Conservation (phyloP, 2,888 invertebrate species). For the Plemyria rubiginata region DNA sequence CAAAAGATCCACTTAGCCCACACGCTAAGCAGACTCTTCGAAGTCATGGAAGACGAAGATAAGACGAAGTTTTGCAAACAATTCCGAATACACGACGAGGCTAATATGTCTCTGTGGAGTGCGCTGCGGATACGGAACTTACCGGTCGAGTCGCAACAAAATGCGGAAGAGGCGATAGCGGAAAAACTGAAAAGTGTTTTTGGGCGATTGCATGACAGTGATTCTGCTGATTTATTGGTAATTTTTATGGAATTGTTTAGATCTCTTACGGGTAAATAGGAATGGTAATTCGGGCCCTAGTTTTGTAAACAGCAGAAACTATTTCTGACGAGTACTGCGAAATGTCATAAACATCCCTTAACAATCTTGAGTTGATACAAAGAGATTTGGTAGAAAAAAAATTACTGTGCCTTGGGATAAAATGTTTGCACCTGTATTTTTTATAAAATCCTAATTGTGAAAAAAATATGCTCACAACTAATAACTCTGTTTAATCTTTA, state of each 20-base stretch:
- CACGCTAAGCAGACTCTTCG: constrained; percentile 58
- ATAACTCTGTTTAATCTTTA: too few species aligned
- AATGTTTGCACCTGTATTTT: too few species aligned
- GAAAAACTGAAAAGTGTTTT: constrained; percentile 47
- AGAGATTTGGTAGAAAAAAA: too few species aligned
- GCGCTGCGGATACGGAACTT: constrained; percentile 57
- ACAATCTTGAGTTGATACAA: too few species aligned
- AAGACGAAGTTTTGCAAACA: constrained; percentile 56
- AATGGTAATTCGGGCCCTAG: too few species aligned
- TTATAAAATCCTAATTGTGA: too few species aligned
- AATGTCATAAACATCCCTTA: too few species aligned
- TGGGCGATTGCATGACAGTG: constrained; percentile 17
- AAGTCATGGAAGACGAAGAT: constrained; percentile 54
- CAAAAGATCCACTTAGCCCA: constrained; percentile 59
- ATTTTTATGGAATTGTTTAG: constrained; percentile 18
- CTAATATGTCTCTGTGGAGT: constrained; percentile 57
- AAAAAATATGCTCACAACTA: too few species aligned
- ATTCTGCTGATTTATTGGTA: constrained; percentile 45
- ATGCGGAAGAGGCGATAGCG: constrained; percentile 46
- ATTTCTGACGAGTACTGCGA: too few species aligned
- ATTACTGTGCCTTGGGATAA: too few species aligned
- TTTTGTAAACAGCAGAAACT: too few species aligned
- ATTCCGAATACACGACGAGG: constrained; percentile 52
- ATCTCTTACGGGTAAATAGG: background rate
- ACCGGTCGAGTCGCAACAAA: constrained; percentile 48